Evolutionary conservation across 1,140 invertebrate species (phyloP).

Genomic region (Thalassaphorura encarpata): DNA sequence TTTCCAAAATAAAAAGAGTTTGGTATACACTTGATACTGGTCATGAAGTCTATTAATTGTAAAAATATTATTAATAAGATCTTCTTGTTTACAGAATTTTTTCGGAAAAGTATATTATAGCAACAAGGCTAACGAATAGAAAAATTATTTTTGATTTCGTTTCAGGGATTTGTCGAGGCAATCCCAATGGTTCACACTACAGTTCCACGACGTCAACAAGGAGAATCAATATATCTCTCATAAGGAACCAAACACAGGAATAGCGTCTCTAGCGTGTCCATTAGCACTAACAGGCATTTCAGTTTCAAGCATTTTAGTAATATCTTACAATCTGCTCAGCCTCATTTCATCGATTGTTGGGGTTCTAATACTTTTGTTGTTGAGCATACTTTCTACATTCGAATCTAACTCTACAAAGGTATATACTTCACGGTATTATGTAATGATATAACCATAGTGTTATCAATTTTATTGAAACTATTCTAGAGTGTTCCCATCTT

Average conservation of each 20-base stretch:
- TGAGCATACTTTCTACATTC: conserved; percentile 26
- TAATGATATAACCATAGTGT: too few relatives aligned
- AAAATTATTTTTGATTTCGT: too few relatives aligned
- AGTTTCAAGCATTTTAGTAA: conserved; percentile 31
- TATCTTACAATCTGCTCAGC: conserved; percentile 28
- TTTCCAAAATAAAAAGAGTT: too few relatives aligned
- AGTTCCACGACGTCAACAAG: conserved; percentile 52
- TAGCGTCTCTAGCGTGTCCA: conserved; percentile 31
- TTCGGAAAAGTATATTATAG: too few relatives aligned
- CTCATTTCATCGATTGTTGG: conserved; percentile 18
- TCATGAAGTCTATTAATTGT: too few relatives aligned
- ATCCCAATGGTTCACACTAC: conserved; percentile 52
- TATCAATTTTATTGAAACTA: too few relatives aligned
- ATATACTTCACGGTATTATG: too few relatives aligned
- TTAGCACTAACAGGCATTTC: conserved; percentile 26
- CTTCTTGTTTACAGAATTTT: too few relatives aligned
- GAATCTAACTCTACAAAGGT: conserved; percentile 23
- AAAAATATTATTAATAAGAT: too few relatives aligned
- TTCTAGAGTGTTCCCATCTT: too few relatives aligned
- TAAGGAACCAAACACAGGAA: conserved; percentile 44
- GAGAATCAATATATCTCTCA: conserved; percentile 55
- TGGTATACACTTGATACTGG: too few relatives aligned
- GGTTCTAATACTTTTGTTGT: conserved; percentile 18
- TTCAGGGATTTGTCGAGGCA: conserved; percentile 57
- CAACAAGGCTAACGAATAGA: too few relatives aligned